phyloP scores from a whole-genome alignment of 1,140 invertebrate species.

The Drosophila parabipectinata region DNA sequence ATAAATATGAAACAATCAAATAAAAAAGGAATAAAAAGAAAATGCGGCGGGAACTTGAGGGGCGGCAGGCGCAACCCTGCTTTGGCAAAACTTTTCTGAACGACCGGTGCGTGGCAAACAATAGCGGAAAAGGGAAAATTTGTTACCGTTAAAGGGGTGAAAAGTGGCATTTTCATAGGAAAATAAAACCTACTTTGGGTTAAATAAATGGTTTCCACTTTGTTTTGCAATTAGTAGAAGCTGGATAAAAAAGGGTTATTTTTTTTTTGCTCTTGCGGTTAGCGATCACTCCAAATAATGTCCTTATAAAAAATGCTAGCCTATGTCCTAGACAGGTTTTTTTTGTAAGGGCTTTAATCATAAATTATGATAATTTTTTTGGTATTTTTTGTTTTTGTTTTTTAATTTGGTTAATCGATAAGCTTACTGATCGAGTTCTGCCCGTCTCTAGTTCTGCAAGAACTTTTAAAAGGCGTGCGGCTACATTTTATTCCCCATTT shows the following conservation, averaged over 20 bases:
- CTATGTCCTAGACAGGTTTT: too few species aligned
- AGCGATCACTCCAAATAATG: constrained; percentile 40
- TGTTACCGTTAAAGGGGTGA: constrained; percentile 57
- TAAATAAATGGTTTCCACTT: constrained; percentile 63
- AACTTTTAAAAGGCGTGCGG: too few species aligned
- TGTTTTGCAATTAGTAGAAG: constrained; percentile 61
- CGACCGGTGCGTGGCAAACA: constrained; percentile 37
- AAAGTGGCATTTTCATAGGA: constrained; percentile 46
- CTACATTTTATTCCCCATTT: too few species aligned
- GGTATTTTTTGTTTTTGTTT: too few species aligned
- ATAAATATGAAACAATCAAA: constrained; percentile 82
- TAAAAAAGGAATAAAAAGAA: constrained; percentile 65
- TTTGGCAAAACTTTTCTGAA: constrained; percentile 51
- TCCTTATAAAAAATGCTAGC: too few species aligned
- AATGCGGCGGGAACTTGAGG: constrained; percentile 12
- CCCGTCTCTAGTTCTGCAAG: too few species aligned
- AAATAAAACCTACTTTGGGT: constrained; percentile 46
- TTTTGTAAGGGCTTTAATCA: too few species aligned
- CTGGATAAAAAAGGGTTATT: constrained; percentile 18
- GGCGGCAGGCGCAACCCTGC: constrained; percentile 19
- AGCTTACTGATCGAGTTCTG: too few species aligned
- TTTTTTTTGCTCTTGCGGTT: constrained; percentile 10
- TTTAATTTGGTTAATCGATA: too few species aligned
- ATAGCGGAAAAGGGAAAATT: constrained; percentile 50
- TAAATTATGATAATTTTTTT: background rate